Conservation (phyloP, 2,888 invertebrate species). For the Hololepta plana region DNA sequence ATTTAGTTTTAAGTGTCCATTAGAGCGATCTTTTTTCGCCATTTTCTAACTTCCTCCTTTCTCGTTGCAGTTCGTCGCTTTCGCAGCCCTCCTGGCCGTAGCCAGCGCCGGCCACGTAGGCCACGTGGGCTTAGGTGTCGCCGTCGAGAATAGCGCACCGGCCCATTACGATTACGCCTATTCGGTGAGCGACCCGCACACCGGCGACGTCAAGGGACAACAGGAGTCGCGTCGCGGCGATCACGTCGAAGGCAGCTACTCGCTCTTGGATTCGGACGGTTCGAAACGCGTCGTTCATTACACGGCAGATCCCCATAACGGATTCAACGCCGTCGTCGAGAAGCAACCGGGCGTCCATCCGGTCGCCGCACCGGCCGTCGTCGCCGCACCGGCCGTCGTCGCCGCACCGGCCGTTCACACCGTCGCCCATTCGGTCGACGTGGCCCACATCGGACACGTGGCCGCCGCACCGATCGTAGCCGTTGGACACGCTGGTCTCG, state of each 20-base stretch:
- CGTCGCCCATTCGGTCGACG: slow-evolving; percentile 13
- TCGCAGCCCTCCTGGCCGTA: slow-evolving; percentile 11
- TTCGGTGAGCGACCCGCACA: slow-evolving; percentile 29
- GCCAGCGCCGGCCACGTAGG: slow-evolving; percentile 12
- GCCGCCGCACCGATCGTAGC: no score
- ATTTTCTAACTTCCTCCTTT: no score
- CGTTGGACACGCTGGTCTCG: no score
- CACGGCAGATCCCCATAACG: slow-evolving; percentile 31
- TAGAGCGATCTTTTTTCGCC: no score
- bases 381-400: slow-evolving; percentile 17
- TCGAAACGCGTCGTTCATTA: slow-evolving; percentile 32
- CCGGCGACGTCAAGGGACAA: slow-evolving; percentile 34
- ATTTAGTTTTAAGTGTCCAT: no score
- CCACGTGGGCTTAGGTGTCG: no score
- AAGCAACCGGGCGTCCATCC: slow-evolving; percentile 30
- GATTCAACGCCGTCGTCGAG: slow-evolving; percentile 34
- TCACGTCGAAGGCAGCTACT: slow-evolving; percentile 31
- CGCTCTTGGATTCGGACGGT: slow-evolving; percentile 33
- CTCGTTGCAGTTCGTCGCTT: slow-evolving; percentile 11
- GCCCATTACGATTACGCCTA: slow-evolving; percentile 31
- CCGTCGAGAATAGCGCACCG: slow-evolving; percentile 24
- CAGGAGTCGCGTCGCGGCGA: slow-evolving; percentile 33
- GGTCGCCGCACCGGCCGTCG: slow-evolving; percentile 17
- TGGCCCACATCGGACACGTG: slow-evolving; percentile 11
- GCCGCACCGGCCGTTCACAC: slow-evolving; percentile 7